Evolutionary conservation across 2,113 vertebrate species (phyloP).

Genomic region (Hippocampus abdominalis): DNA sequence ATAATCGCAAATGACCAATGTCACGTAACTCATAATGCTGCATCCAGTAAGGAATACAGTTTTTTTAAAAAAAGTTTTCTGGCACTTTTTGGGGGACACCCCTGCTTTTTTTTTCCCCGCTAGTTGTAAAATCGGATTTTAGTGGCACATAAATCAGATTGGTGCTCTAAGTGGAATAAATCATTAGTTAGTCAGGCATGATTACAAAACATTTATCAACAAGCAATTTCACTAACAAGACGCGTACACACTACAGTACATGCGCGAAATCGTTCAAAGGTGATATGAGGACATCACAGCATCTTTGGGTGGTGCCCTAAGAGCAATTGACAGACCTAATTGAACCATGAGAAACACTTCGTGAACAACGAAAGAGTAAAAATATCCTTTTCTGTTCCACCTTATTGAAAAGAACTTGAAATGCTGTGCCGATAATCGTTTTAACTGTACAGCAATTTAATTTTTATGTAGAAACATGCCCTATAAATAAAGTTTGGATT

Average conservation of each 20-base stretch:
- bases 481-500: too few relatives aligned
- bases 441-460: background rate
- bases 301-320: conserved; percentile 14
- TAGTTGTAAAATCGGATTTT: background rate
- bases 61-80: background rate
- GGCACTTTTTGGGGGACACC: background rate
- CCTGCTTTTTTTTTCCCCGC: background rate
- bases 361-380: background rate
- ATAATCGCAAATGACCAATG: background rate
- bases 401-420: background rate
- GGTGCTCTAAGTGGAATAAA: background rate
- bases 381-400: background rate
- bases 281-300: conserved; percentile 51
- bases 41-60: background rate
- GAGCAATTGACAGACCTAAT: background rate
- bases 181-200: background rate
- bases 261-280: background rate
- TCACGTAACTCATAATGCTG: background rate
- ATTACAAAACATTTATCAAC: background rate
- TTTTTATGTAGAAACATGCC: too few relatives aligned
- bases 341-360: background rate
- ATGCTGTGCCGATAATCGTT: too few relatives aligned
- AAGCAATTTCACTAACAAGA: background rate
- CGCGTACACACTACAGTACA: background rate
- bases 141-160: background rate